phyloP scores from a whole-genome alignment of 2,888 invertebrate genomes.

The Drosophila mimetica region DNA sequence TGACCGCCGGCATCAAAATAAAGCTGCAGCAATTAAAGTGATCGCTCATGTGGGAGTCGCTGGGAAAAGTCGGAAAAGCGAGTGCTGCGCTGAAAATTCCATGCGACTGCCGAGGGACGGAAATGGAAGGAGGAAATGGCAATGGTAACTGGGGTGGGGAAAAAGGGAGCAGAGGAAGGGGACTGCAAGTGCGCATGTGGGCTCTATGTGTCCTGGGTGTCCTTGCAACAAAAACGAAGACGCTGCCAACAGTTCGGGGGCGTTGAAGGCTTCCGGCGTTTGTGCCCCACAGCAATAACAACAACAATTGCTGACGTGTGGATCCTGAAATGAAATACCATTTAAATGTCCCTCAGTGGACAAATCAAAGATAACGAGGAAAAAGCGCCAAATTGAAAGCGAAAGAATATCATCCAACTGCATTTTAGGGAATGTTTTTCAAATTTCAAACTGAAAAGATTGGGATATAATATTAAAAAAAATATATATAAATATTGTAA shows the following conservation, averaged over 20 bases:
- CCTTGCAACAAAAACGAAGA: constrained; percentile 31
- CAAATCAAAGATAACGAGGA: constrained; percentile 76
- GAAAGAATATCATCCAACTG: constrained; percentile 7
- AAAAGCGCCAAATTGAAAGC: constrained; percentile 38
- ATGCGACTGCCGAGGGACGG: constrained; percentile 33
- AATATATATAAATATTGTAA: too few relatives aligned
- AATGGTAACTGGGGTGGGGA: constrained; percentile 3
- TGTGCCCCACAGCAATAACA: constrained; percentile 30
- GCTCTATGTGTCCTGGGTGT: constrained; percentile 3
- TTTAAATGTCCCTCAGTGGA: constrained; percentile 76
- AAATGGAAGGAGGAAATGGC: constrained; percentile 1
- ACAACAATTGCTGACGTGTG: constrained; percentile 11
- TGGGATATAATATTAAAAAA: background rate
- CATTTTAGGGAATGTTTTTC: background rate
- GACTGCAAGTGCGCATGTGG: constrained; percentile 33
- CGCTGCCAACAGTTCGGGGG: constrained; percentile 9
- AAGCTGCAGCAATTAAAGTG: constrained; percentile 62
- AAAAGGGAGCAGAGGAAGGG: background rate
- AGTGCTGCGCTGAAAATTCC: constrained; percentile 43
- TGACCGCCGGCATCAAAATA: constrained; percentile 27
- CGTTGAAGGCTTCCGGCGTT: constrained; percentile 61
- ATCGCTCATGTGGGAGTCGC: constrained; percentile 54
- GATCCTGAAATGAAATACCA: constrained; percentile 57
- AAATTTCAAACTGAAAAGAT: background rate
- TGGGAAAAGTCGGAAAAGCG: constrained; percentile 9